Conservation (phyloP, 92 coral and sea anemone species). For the Hydrozoanthus gracilis region DNA sequence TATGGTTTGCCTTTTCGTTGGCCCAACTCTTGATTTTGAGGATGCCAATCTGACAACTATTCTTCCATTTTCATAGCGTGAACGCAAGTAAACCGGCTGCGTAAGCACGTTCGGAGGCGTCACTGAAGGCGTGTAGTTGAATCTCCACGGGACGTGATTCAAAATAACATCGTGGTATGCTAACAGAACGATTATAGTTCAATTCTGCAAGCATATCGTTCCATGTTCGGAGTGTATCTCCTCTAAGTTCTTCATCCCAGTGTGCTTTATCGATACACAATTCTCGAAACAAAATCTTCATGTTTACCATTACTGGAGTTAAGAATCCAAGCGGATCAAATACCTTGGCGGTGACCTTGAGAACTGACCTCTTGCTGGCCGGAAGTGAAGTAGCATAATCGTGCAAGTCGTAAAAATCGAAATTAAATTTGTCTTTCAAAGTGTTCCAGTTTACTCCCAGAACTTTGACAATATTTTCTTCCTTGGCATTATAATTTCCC, state of each 20-base stretch:
- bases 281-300: conserved; percentile 71
- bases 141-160: conserved; percentile 38
- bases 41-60: conserved; percentile 56
- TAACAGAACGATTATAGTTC: conserved; percentile 26
- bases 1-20: conserved; percentile 70
- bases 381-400: conserved; percentile 68
- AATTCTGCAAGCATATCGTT: conserved; percentile 56
- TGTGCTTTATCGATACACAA: conserved; percentile 55
- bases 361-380: conserved; percentile 69
- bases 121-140: conserved; percentile 75
- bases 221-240: conserved; percentile 53
- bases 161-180: conserved; percentile 64
- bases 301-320: conserved; percentile 58
- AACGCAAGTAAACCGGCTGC: conserved; percentile 66
- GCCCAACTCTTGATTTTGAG: conserved; percentile 76
- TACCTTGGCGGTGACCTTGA: conserved; percentile 69
- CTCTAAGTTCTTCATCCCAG: conserved; percentile 76
- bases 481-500: conserved; percentile 15
- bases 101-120: conserved; percentile 75
- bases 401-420: conserved; percentile 48
- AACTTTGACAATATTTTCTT: conserved; percentile 52
- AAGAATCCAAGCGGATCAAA: conserved; percentile 73
- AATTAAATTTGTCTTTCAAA: conserved; percentile 52
- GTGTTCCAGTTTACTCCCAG: conserved; percentile 73
- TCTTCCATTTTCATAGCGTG: conserved; percentile 63